Evolutionary conservation across 1,140 invertebrate genomes (phyloP).

Genomic region (Pristionchus pacificus): DNA sequence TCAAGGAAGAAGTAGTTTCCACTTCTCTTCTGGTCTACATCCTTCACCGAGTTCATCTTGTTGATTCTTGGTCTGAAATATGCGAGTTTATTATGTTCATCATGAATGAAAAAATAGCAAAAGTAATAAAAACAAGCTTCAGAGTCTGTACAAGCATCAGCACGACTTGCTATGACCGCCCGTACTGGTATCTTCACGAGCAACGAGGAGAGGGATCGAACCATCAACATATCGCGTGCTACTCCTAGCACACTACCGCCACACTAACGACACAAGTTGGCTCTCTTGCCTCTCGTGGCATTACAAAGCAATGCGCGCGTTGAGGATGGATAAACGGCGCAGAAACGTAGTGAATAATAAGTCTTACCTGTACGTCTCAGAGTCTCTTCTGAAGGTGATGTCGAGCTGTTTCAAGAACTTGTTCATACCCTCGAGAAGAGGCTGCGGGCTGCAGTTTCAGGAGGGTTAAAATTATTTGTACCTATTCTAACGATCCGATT

Average conservation of each 20-base stretch:
- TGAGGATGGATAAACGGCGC: not conserved
- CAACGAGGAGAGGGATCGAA: not conserved
- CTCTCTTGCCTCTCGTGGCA: no score
- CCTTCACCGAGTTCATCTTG: constrained; percentile 92
- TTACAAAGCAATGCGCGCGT: no score
- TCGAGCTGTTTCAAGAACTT: constrained; percentile 89
- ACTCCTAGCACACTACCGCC: not conserved
- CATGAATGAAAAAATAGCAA: not conserved
- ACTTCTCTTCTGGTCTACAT: constrained; percentile 89
- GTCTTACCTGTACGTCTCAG: constrained; percentile 84
- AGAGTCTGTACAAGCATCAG: not conserved
- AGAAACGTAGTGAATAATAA: no score
- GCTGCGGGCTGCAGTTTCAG: constrained; percentile 70
- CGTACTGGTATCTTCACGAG: not conserved
- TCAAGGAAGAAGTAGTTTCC: constrained; percentile 99
- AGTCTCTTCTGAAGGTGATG: constrained; percentile 96
- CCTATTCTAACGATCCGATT: no score
- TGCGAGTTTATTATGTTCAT: not conserved
- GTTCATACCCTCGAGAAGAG: constrained; percentile 94
- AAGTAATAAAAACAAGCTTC: not conserved
- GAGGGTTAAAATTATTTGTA: constrained; percentile 3
- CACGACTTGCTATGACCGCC: not conserved
- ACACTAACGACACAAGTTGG: not conserved
- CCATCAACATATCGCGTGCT: not conserved
- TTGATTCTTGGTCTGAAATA: constrained; percentile 79